Base-by-base conservation (phyloP, 2,888 invertebrate species). In the Drosophila prolongata region DNA sequence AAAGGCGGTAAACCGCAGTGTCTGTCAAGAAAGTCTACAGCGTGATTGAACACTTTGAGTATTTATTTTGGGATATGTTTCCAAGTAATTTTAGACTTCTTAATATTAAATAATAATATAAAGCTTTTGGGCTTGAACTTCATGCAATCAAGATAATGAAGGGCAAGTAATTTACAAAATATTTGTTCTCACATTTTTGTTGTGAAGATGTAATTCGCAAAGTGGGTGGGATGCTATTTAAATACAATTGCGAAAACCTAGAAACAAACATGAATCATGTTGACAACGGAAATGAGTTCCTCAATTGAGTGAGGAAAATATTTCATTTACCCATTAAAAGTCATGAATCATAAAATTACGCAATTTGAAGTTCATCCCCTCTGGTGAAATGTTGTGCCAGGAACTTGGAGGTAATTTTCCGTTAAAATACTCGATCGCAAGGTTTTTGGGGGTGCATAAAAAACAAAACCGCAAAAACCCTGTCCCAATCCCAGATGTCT, bases 181-280 rank as follows among this genome's bases (percentile, higher is more conserved):
- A 47, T 47, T 34, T 34, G 9, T 47, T 47, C 5, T 11, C 14
- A 47, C 30, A 47, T 11, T 19, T 8, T 19, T 3, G 8, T 19
- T 4, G n/a, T 47, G 19, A 8, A 14, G 2, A 3, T 40, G 38
- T 14, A 47, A 43, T 34, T 43, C 9, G 14, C 13, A 2, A 34
- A 10, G 24, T 35, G 49, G n/a, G 37, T 9, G 44, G 50, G 50
- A 43, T 30, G 73, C 44, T 70, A 70, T 72, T 70, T 44, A 16
- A 16, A 0, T 72, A 34, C 14, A 60, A 27, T 19, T 27, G 34
- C 19, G 9, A 54, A 72, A 70, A 49, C 44, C 44, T 66, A 44
- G 37, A 40, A 30, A 59, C 55, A 54, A 49, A 62, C 9, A 56
- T 80, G 76, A 87, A 61, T 75, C 84, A 75, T 46, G 30, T 61